Base-by-base conservation (phyloP, 2,888 invertebrate species). In the Heteromyza rotundicornis region DNA sequence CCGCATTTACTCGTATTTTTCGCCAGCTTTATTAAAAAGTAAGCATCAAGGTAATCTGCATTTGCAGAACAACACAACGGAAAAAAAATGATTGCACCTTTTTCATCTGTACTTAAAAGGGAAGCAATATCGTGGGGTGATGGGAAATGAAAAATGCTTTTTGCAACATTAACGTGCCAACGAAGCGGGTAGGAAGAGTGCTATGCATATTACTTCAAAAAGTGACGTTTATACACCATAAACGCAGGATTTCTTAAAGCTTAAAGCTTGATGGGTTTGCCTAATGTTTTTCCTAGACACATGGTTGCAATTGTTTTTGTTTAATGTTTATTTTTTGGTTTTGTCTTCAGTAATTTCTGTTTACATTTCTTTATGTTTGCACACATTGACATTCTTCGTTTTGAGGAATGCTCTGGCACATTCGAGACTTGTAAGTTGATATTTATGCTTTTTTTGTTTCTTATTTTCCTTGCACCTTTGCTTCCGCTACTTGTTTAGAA, bases 11-110 rank as follows among this genome's bases (percentile, higher is more conserved):
- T 10, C 27, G 32, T 53, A 35, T 32, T 32, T 53, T 19, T n/a
- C n/a, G n/a, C 27, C 10, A 12, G 55, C 55, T 55, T 55, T 55
- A 55, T 55, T 55, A 55, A 55, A 35, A 36, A 55, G 35, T 22
- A 36, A 55, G 55, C 16, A 40, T 35, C 55, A 40, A 35, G 55
- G 55, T 55, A 55, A 55, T 40, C 55, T 20, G 14, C n/a, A 2
- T 36, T 8, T 17, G 16, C n/a, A 5, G 16, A n/a, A 53, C n/a
- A n/a, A n/a, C n/a, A n/a, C n/a, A n/a, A n/a, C n/a, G n/a, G n/a
- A n/a, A 27, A 27, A 27, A 27, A 27, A 27, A 10, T 27, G 10
- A 5, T 27, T 27, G 10, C 27, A 27, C 10, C 27, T 27, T 27
- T 27, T 27, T 27, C n/a, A n/a, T n/a, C n/a, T n/a, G n/a, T n/a